Conservation (phyloP, 2,888 invertebrate genomes). For the Athalia rosae region DNA sequence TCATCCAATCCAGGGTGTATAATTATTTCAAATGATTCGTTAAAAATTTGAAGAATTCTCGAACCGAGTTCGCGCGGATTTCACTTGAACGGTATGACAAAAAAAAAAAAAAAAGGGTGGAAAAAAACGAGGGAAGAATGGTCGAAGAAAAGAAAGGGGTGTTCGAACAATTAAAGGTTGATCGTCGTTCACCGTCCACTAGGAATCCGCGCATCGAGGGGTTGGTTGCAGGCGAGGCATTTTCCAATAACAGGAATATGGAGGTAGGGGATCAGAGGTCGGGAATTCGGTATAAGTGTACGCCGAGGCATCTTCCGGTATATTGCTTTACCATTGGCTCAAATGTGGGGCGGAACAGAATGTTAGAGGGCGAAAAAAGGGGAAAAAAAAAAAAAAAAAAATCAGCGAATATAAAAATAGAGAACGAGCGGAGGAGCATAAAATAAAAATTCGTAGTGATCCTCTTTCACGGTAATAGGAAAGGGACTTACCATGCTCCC, state of each 20-base stretch:
- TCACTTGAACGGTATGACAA: too few relatives aligned
- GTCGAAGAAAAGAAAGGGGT: constrained; percentile 16
- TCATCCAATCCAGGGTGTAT: too few relatives aligned
- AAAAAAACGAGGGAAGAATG: not conserved
- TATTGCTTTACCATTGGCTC: constrained; percentile 64
- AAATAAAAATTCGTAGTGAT: constrained; percentile 31
- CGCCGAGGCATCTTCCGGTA: constrained; percentile 59
- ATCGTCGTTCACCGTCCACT: constrained; percentile 20
- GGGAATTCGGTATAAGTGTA: constrained; percentile 66
- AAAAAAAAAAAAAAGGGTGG: too few relatives aligned
- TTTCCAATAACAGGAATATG: constrained; percentile 47
- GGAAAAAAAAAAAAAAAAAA: constrained; percentile 55
- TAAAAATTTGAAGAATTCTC: too few relatives aligned
- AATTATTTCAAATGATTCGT: too few relatives aligned
- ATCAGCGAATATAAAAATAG: not conserved
- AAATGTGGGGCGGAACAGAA: constrained; percentile 4
- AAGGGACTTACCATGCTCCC: not conserved
- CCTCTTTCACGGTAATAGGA: constrained; percentile 42
- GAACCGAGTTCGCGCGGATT: too few relatives aligned
- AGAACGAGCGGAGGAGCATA: too few relatives aligned
- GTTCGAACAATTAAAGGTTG: constrained; percentile 31
- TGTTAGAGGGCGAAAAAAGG: constrained; percentile 32
- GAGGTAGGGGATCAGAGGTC: constrained; percentile 52
- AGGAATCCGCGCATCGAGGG: not conserved
- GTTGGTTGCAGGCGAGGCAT: constrained; percentile 23